Evolutionary conservation across 2,797 vertebrate genomes (phyloP).

Genomic region (Tragopan temminckii): DNA sequence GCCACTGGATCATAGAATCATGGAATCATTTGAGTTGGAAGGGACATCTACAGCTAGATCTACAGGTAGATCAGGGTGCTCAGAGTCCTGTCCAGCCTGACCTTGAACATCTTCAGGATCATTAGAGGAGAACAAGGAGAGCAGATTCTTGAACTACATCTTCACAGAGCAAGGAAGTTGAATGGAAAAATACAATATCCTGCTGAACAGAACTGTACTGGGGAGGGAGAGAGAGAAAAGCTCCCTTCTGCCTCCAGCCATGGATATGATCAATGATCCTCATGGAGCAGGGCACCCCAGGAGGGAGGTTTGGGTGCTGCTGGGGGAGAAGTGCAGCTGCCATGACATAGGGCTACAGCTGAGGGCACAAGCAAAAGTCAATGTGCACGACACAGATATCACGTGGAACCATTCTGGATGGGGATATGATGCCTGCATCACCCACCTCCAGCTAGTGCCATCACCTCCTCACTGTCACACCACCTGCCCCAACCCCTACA

Average conservation of each 20-base stretch:
- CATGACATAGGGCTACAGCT: neutral
- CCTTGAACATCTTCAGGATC: neutral
- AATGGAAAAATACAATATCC: neutral
- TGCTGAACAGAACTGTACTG: neutral
- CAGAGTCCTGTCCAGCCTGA: neutral
- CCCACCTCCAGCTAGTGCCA: neutral
- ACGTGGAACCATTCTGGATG: neutral
- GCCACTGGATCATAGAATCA: neutral
- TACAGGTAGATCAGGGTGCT: neutral
- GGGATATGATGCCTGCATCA: neutral
- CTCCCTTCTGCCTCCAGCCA: neutral
- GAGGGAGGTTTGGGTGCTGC: neutral
- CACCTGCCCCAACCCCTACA: neutral
- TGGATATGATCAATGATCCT: rapidly evolving
- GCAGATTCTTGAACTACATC: neutral
- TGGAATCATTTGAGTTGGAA: neutral
- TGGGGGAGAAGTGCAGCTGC: neutral
- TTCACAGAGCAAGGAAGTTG: neutral
- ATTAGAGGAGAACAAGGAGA: neutral
- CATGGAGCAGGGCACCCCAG: neutral
- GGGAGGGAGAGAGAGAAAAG: neutral
- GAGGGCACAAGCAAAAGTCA: neutral
- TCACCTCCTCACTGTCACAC: neutral
- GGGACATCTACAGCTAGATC: neutral
- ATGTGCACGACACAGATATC: too few relatives aligned